Conservation (phyloP, 92 coral and sea anemone genomes). For the Nematostella vectensis region DNA sequence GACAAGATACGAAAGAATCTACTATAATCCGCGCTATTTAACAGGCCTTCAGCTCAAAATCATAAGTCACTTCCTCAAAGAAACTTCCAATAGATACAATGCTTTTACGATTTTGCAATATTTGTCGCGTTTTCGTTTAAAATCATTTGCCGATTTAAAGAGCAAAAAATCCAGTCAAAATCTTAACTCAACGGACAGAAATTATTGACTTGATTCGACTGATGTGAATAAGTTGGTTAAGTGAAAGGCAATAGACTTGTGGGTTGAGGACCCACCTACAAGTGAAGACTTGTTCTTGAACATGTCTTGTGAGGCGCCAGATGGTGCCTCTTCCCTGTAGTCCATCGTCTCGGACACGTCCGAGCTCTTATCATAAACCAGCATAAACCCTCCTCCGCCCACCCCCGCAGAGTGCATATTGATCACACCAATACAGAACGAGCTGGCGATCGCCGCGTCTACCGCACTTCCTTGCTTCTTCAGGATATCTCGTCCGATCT, state of each 20-base stretch:
- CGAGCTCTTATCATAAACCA: slow-evolving; percentile 32
- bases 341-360: slow-evolving; percentile 35
- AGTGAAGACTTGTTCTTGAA: slow-evolving; percentile 25
- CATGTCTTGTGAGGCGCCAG: slow-evolving; percentile 30
- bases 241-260: no score
- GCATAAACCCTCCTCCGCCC: slow-evolving; percentile 87
- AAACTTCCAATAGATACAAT: no score
- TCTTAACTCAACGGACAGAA: no score
- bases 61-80: no score
- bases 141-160: no score
- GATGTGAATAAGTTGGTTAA: no score
- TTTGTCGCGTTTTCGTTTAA: no score
- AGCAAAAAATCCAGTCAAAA: no score
- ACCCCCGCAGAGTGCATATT: slow-evolving; percentile 88
- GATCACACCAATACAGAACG: slow-evolving; percentile 85
- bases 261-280: slow-evolving; percentile 19
- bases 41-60: no score
- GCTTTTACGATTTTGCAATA: slow-evolving; percentile 3
- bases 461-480: slow-evolving; percentile 63
- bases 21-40: no score
- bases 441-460: slow-evolving; percentile 90
- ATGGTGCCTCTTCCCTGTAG: slow-evolving; percentile 75
- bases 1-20: no score
- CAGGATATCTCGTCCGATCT: slow-evolving; percentile 57
- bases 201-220: no score